Evolutionary conservation across 2,888 invertebrate genomes (phyloP).

Genomic region (Parapristionchus giblindavisi): DNA sequence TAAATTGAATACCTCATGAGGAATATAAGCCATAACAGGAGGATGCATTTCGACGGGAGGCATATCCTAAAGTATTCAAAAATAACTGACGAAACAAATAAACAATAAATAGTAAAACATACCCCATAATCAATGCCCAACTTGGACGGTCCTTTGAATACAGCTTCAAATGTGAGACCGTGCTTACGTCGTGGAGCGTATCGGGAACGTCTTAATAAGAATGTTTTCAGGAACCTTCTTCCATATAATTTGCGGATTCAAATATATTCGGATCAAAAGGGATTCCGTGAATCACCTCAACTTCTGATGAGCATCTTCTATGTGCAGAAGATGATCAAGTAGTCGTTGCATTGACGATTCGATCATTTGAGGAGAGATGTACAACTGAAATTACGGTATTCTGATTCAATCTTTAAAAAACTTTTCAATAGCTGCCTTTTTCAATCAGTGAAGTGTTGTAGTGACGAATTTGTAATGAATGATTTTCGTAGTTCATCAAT

Average conservation of each 20-base stretch:
- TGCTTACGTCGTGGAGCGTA: background rate
- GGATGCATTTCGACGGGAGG: background rate
- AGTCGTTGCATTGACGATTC: slow-evolving; percentile 1
- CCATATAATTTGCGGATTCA: background rate
- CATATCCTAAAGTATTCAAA: background rate
- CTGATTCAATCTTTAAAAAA: background rate
- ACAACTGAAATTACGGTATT: background rate
- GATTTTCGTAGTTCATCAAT: too few species aligned
- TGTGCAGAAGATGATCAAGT: slow-evolving; percentile 1
- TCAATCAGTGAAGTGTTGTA: too few species aligned
- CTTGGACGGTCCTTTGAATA: background rate
- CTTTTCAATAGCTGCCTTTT: background rate
- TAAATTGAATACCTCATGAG: too few species aligned
- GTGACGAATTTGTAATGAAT: too few species aligned
- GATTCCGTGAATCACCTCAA: slow-evolving; percentile 2
- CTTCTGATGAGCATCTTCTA: slow-evolving; percentile 22
- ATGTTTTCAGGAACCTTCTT: background rate
- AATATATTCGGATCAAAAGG: background rate
- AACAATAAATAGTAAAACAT: background rate
- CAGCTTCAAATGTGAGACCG: background rate
- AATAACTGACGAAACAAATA: background rate
- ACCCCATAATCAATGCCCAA: slow-evolving; percentile 9
- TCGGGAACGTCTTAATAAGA: background rate
- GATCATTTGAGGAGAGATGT: background rate
- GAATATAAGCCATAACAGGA: too few species aligned